Evolutionary conservation across 2,797 vertebrate species (phyloP), one percentile per base, ranked within the genome.

Genomic region (Amblyopsis hoosieri): DNA sequence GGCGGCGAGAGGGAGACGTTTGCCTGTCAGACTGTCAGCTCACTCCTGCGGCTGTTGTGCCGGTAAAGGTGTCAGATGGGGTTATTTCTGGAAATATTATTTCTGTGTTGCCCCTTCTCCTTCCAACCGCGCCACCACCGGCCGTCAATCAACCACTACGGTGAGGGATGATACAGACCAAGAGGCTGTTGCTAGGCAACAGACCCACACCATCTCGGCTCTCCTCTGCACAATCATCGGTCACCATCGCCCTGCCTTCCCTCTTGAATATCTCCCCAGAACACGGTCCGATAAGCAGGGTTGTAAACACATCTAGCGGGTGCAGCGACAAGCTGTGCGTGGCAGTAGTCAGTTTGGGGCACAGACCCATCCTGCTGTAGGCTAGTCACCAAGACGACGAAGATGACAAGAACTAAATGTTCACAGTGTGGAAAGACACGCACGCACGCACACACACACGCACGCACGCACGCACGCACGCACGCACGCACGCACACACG

Each of bases 161-260:
- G 68, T 56, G 57, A 83, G 57, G 49, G 56, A 23, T 76, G 76
- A 23, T 23, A 68, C 70, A 68, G 74, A 71, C 8, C 14, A 74
- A 69, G 45, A 63, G 66, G 66, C 79, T 84, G 90, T 91, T 90
- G 87, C 91, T 88, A 85, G 74, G 91, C 86, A 85, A 92, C 90
- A 82, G 82, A 74, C 82, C 85, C 74, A 84, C 86, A 86, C 56
- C 60, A 58, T 79, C 73, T 80, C 74, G 60, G 65, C 75, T 75
- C 63, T 72, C 68, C 33, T 37, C 33, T 37, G 33, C 33, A 37
- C 33, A 37, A 37, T 5, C 33, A 37, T 37, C 33, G 0, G 6
- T 37, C 33, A 5, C 33, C 33, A 37, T 37, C 33, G 33, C 33
- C 33, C 33, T 37, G 5, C 52, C 46, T 13, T 46, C 29, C 23